Conservation (phyloP, 2,888 invertebrate species). For the Mycalesis mineus region DNA sequence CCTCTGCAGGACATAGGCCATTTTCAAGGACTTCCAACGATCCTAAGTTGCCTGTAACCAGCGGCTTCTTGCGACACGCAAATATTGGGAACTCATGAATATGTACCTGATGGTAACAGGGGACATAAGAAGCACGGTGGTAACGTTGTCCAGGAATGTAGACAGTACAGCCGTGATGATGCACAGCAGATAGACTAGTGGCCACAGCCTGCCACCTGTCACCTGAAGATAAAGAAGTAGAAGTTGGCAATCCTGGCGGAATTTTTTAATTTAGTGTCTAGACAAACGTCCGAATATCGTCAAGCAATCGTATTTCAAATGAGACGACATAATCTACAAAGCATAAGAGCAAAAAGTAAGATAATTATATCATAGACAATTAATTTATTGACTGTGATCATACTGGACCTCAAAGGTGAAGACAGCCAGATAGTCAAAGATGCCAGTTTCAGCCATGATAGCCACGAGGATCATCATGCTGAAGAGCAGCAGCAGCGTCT, state of each 20-base stretch:
- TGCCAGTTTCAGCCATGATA: conserved; percentile 91
- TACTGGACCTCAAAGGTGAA: conserved; percentile 85
- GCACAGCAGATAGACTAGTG: conserved; percentile 87
- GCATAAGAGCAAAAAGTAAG: too few species aligned
- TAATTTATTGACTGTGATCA: too few species aligned
- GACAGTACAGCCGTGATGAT: conserved; percentile 87
- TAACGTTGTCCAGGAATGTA: conserved; percentile 92
- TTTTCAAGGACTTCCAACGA: too few species aligned
- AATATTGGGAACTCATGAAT: too few species aligned
- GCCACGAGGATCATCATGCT: conserved; percentile 96
- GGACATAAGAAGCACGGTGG: conserved; percentile 91
- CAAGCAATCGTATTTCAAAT: too few species aligned
- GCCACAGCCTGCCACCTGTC: conserved; percentile 91
- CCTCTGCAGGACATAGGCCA: too few species aligned
- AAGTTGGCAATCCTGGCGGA: neutral
- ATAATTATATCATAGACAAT: too few species aligned
- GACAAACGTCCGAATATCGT: too few species aligned
- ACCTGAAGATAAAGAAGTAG: conserved; percentile 70
- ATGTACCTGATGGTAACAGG: conserved; percentile 89
- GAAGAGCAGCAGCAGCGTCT: conserved; percentile 87
- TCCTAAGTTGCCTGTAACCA: too few species aligned
- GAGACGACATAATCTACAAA: too few species aligned
- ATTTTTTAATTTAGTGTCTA: too few species aligned
- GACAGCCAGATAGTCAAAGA: conserved; percentile 92
- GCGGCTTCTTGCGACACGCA: too few species aligned